Base-by-base conservation (phyloP, 2,888 invertebrate genomes). In the Diachrysia chrysitis region DNA sequence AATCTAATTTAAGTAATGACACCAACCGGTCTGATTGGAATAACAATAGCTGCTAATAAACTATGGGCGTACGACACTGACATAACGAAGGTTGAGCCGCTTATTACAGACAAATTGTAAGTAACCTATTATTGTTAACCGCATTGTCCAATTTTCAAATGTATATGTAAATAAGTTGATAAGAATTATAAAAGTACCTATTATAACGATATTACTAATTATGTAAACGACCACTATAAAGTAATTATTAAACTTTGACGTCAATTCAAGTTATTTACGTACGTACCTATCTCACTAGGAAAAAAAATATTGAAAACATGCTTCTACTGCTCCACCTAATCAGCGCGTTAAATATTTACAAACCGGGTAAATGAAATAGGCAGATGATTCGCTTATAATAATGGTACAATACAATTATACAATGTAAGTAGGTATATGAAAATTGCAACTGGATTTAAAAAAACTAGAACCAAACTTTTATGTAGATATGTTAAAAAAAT, bases 241-340 rank as follows among this genome's bases (percentile, higher is more conserved):
- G n/a, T 42, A n/a, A n/a, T 42, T n/a, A 42, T n/a, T 42, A 42
- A 42, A 6, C n/a, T 42, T 81, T 81, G 81, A 81, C 80, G 79
- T 81, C 74, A 81, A 1, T 60, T 51, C 48, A 63, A 69, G 60
- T 57, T 65, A 73, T 70, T 65, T 54, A 57, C 35, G 21, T 21
- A 48, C 19, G 12, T 51, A 51, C 48, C 12, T 35, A 69, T 60
- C 54, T 48, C 9, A 21, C 9, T 62, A 70, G 56, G 54, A 69
- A 70, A 75, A 25, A 72, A 63, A 59, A 56, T 10, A 63, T 51
- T 37, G 4, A 51, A 16, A 63, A 63, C 61, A 5, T 17, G 61
- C 67, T 66, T 68, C 56, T 55, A 61, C 62, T 29, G 23, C 70
- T 64, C 62, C 16, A 65, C 54, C 10, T 64, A 76, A 75, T 76